Percentiles rank a stretch among this genome's conserved stretches.
Evolutionary conservation across 2,113 vertebrate species (phyloP).

Genomic region (Clupea harengus): DNA sequence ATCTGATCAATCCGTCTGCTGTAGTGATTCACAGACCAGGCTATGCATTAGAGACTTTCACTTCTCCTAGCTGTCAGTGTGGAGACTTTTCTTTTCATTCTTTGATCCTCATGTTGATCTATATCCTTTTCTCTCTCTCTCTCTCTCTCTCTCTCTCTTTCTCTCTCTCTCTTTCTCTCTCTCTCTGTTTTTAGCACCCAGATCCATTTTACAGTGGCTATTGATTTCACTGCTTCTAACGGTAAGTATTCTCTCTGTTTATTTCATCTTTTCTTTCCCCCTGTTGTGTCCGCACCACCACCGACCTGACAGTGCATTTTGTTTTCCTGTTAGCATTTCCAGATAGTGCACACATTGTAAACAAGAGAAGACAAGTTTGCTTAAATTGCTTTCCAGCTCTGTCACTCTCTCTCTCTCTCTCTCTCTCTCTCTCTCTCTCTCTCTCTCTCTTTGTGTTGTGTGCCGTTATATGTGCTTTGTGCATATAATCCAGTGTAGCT

Average conservation of each 20-base stretch:
- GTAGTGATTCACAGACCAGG: not conserved
- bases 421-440: too few relatives aligned
- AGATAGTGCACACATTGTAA: not conserved
- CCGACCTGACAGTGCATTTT: not conserved
- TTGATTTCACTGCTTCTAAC: conserved; percentile 95
- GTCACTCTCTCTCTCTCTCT: not conserved
- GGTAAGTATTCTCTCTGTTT: conserved; percentile 71
- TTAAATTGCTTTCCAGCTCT: not conserved
- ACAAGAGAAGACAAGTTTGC: conserved; percentile 1
- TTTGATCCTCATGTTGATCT: not conserved
- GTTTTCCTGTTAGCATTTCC: conserved; percentile 3
- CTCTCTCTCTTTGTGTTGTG: not conserved
- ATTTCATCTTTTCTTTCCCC: not conserved
- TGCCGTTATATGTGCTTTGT: not conserved
- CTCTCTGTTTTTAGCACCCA: conserved; percentile 76
- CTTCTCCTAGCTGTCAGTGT: not conserved
- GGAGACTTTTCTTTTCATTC: conserved; percentile 15
- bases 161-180: not conserved
- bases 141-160: conserved; percentile 48
- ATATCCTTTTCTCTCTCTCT: conserved; percentile 37
- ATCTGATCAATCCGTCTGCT: not conserved
- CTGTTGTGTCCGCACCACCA: not conserved
- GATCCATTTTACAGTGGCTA: conserved; percentile 97
- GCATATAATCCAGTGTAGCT: not conserved
- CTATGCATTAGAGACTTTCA: not conserved